These are phyloP conservation scores for Aegithalos caudatus DNA, from an alignment of 2,113 vertebrate genomes.

Conservation along the genomic window DNA sequence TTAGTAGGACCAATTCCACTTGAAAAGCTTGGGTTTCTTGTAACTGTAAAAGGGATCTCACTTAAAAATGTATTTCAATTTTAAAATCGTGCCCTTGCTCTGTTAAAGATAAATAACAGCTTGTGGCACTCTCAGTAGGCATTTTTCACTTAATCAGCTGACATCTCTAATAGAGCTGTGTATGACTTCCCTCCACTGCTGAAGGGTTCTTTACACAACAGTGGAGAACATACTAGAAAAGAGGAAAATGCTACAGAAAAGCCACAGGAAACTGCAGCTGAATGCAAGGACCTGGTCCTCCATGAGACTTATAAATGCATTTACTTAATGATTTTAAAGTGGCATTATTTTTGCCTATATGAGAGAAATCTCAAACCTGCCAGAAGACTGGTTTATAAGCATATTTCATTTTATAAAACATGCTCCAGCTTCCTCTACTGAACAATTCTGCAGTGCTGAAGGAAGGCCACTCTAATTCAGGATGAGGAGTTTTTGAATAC, in stretches of 20 bases:
- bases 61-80: neutral
- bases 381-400: neutral
- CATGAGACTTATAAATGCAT: neutral
- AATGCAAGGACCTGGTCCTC: neutral
- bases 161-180: neutral
- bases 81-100: neutral
- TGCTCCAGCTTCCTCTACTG: neutral
- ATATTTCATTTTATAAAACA: neutral
- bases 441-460: neutral
- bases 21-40: neutral
- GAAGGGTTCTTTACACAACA: neutral
- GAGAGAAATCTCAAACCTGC: neutral
- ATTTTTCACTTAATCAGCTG: neutral
- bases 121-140: neutral
- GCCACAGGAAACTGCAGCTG: neutral
- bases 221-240: slow-evolving; percentile 32
- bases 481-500: neutral
- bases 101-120: neutral
- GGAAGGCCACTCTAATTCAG: neutral
- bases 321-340: neutral
- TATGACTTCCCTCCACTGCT: neutral
- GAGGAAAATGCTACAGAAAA: neutral
- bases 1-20: neutral
- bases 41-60: neutral
- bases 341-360: neutral